Evolutionary conservation across 2,113 vertebrate species (phyloP), one percentile per base, ranked within the genome.

Genomic region (Oryzias curvinotus): DNA sequence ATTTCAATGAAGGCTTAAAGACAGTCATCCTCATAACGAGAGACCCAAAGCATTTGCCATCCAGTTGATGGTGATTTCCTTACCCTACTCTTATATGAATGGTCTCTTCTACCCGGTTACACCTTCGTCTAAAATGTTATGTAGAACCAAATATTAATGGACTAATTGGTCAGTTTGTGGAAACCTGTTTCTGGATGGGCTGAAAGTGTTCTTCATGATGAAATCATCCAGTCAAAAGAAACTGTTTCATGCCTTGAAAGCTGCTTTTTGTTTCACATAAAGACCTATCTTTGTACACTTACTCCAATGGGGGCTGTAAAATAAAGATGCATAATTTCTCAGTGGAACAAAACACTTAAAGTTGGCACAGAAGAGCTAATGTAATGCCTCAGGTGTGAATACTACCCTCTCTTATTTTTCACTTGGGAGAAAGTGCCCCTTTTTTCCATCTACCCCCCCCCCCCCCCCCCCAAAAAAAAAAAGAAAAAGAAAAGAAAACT

Each of bases 341-440:
- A 59, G 50, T 74, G 67, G 65, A 85, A 80, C 71, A 77, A 85
- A 87, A 82, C 64, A 85, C 52, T 36, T 16, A 53, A 73, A 78
- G 52, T 83, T 84, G 82, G 73, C 82, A 77, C 64, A 80, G 54
- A 56, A 25, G 73, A 77, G 81, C 81, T 80, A 75, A 65, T 71
- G 77, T 60, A 82, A 68, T 36, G 63, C 81, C 77, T 88, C 81
- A 85, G 82, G 78, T 89, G 89, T 82, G 81, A 88, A 89, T 88
- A 87, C 73, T 75, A 14, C 65, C 53, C 58, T 52, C 60, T 19
- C 1, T 17, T 57, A 26, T 80, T 80, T 80, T 84, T 73, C 65
- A 75, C 72, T 68, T 53, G 44, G 41, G 68, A 81, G 66, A 42
- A 60, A 62, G 54, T 58, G 59, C 41, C 56, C 45, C n/a, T 48